A percentile compares a stretch with the other conserved stretches of the same genome.
phyloP scores from a whole-genome alignment of 2,888 invertebrate species.

The Cosmia trapezina region DNA sequence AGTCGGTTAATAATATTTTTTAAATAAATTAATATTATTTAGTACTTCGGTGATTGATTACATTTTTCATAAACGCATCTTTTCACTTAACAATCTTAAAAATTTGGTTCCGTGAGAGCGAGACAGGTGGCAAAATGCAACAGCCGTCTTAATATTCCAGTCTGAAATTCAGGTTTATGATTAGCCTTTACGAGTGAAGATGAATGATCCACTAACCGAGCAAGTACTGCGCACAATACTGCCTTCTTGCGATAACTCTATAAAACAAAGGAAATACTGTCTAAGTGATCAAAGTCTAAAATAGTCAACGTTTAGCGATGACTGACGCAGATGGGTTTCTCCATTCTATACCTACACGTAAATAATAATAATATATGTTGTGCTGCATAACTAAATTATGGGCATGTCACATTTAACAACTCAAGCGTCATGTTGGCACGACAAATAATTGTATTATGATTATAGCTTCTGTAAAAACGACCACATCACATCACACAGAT shows the following conservation, averaged over 20 bases:
- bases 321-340: slow-evolving; percentile 28
- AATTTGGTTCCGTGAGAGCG: too few relatives aligned
- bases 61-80: too few relatives aligned
- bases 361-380: slow-evolving; percentile 1
- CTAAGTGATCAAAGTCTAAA: not conserved
- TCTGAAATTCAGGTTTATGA: too few relatives aligned
- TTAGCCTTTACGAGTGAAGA: too few relatives aligned
- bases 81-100: too few relatives aligned
- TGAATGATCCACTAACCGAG: not conserved
- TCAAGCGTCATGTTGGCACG: not conserved
- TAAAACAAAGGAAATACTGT: slow-evolving; percentile 3
- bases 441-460: not conserved
- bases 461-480: not conserved
- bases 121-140: too few relatives aligned
- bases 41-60: too few relatives aligned
- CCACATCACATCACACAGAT: too few relatives aligned
- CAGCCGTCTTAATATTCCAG: too few relatives aligned
- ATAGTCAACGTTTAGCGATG: not conserved
- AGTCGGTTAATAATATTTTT: too few relatives aligned
- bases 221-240: not conserved
- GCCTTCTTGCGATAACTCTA: not conserved
- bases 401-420: not conserved
- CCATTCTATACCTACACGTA: not conserved
- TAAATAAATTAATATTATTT: too few relatives aligned
- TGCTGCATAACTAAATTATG: not conserved